Evolutionary conservation across 1,140 invertebrate species (phyloP).

Genomic region (Gryon sp.): DNA sequence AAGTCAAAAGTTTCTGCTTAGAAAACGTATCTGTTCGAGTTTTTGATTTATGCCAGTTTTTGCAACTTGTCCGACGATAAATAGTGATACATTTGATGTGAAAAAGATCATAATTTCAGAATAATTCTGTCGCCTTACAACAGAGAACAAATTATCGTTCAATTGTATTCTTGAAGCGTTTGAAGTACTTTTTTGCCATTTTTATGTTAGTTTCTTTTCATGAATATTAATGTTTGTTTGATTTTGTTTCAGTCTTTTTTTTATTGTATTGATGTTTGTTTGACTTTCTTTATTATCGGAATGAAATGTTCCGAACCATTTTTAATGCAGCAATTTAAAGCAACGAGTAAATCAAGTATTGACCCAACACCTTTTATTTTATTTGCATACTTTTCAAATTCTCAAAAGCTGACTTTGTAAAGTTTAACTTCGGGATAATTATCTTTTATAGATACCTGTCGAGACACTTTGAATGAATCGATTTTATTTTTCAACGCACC

Average conservation of each 20-base stretch:
- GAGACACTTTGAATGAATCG: neutral
- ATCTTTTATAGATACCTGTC: neutral
- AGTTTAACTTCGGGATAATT: neutral
- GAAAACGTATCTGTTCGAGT: slow-evolving; percentile 7
- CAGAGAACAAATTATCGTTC: too few relatives aligned
- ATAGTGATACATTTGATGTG: slow-evolving; percentile 5
- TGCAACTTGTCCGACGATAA: neutral
- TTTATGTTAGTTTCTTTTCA: too few relatives aligned
- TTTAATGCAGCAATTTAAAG: neutral
- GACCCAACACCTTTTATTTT: neutral
- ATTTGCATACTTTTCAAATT: neutral
- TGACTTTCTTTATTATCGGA: too few relatives aligned
- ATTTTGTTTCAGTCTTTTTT: too few relatives aligned
- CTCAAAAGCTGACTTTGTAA: neutral
- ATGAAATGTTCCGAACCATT: too few relatives aligned
- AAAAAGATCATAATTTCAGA: neutral
- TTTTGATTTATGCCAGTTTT: slow-evolving; percentile 16
- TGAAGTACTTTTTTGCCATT: too few relatives aligned
- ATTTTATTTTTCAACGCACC: neutral
- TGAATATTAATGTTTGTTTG: too few relatives aligned
- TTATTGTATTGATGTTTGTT: too few relatives aligned
- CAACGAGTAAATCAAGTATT: neutral
- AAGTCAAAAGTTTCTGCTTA: slow-evolving; percentile 8
- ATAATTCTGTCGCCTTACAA: too few relatives aligned
- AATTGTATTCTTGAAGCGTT: too few relatives aligned